Percentiles rank a stretch among this genome's conserved stretches.
Conservation (phyloP, 2,888 invertebrate species). For the Plagodis dolabraria region DNA sequence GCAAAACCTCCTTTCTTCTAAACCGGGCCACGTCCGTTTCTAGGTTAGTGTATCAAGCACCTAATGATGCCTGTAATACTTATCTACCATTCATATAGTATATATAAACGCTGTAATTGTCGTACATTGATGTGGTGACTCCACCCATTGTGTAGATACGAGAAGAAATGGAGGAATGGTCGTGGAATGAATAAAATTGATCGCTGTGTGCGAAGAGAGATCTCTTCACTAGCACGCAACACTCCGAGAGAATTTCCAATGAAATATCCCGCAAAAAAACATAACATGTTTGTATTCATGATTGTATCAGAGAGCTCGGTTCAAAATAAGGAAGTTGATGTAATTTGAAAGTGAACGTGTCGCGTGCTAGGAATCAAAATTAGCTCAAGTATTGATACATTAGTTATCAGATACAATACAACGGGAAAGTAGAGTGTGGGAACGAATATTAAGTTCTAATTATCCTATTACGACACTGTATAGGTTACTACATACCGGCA, state of each 20-base stretch:
- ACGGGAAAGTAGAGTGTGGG: conserved; percentile 20
- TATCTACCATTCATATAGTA: conserved; percentile 22
- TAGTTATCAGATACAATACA: conserved; percentile 12
- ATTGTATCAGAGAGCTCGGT: conserved; percentile 48
- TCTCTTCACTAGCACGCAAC: conserved; percentile 51
- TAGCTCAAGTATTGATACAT: conserved; percentile 34
- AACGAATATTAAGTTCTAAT: conserved; percentile 22
- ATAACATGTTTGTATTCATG: conserved; percentile 40
- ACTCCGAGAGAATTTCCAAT: conserved; percentile 64
- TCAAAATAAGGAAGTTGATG: conserved; percentile 60
- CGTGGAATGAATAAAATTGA: conserved; percentile 36
- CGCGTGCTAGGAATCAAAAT: conserved; percentile 49
- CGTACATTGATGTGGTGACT: conserved; percentile 44
- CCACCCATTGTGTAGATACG: conserved; percentile 15
- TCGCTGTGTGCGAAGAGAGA: conserved; percentile 57
- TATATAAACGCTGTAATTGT: conserved; percentile 30
- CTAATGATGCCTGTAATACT: conserved; percentile 29
- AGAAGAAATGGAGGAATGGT: conserved; percentile 48
- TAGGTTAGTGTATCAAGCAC: conserved; percentile 53
- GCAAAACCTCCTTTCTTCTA: conserved; percentile 35
- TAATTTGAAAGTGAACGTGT: conserved; percentile 66
- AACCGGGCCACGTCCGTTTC: conserved; percentile 57
- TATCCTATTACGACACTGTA: conserved; percentile 3
- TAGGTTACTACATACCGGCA: background rate
- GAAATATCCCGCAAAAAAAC: conserved; percentile 62